phyloP scores from a whole-genome alignment of 2,888 invertebrate genomes.

The Melanchra persicariae region DNA sequence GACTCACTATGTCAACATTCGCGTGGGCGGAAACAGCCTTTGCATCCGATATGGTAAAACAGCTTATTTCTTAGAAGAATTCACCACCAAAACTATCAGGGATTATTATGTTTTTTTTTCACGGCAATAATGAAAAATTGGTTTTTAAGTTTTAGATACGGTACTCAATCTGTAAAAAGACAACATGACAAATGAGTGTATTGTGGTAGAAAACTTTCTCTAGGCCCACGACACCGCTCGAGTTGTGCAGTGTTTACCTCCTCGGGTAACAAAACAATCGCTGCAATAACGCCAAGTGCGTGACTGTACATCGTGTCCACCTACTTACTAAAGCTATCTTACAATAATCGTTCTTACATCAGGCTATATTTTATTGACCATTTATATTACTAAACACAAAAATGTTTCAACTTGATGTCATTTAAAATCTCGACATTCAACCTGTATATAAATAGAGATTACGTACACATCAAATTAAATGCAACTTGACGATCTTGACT shows the following conservation, averaged over 20 bases:
- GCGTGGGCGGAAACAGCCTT: slow-evolving; percentile 87
- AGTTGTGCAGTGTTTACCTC: slow-evolving; percentile 72
- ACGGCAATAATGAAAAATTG: slow-evolving; percentile 4
- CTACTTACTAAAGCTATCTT: slow-evolving; percentile 29
- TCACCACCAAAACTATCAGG: slow-evolving; percentile 15
- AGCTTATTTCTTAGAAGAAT: slow-evolving; percentile 63
- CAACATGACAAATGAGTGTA: slow-evolving; percentile 63
- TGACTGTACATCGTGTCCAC: slow-evolving; percentile 40
- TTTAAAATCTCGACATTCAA: slow-evolving; percentile 64
- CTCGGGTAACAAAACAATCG: slow-evolving; percentile 77
- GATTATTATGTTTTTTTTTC: slow-evolving; percentile 17
- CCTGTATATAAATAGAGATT: slow-evolving; percentile 74
- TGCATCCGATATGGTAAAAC: slow-evolving; percentile 78
- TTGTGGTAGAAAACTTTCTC: slow-evolving; percentile 79
- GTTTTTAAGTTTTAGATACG: slow-evolving; percentile 29
- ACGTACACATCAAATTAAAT: slow-evolving; percentile 61
- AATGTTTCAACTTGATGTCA: slow-evolving; percentile 55
- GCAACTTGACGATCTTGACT: slow-evolving; percentile 43
- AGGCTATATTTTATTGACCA: slow-evolving; percentile 7
- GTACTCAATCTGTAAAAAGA: slow-evolving; percentile 35
- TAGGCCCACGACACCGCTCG: slow-evolving; percentile 67
- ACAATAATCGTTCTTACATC: slow-evolving; percentile 1
- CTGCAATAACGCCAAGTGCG: slow-evolving; percentile 56
- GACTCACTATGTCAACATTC: slow-evolving; percentile 88
- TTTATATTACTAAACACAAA: slow-evolving; percentile 31